Evolutionary conservation across 2,113 vertebrate species (phyloP).

Genomic region (Oxyura jamaicensis): DNA sequence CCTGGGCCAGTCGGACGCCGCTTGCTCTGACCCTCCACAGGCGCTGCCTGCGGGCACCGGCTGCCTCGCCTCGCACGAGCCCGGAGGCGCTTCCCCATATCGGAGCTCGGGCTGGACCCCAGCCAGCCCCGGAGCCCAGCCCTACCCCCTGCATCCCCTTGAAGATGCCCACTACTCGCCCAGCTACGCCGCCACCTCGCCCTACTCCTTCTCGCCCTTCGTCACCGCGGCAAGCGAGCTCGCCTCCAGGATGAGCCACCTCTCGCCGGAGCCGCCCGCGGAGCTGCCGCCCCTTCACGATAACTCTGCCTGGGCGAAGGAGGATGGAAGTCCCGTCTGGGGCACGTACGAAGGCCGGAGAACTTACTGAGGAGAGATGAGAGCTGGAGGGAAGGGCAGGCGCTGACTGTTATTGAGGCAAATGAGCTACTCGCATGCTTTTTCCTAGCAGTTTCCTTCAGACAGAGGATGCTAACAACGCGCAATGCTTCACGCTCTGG

Average conservation of each 20-base stretch:
- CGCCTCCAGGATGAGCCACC: slow-evolving; percentile 77
- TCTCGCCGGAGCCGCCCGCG: slow-evolving; percentile 74
- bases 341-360: slow-evolving; percentile 85
- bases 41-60: slow-evolving; percentile 56
- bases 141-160: slow-evolving; percentile 84
- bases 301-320: slow-evolving; percentile 82
- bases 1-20: slow-evolving; percentile 75
- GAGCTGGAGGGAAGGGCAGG: background rate
- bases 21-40: slow-evolving; percentile 79
- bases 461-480: background rate
- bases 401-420: rapidly evolving
- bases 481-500: background rate
- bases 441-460: background rate
- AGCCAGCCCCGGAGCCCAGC: slow-evolving; percentile 73
- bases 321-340: slow-evolving; percentile 83
- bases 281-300: slow-evolving; percentile 71
- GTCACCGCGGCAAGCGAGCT: slow-evolving; percentile 79
- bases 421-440: rapidly evolving
- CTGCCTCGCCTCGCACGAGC: slow-evolving; percentile 80
- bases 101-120: slow-evolving; percentile 78
- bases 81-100: slow-evolving; percentile 75
- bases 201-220: slow-evolving; percentile 82
- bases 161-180: slow-evolving; percentile 86
- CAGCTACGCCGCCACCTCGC: slow-evolving; percentile 73
- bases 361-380: slow-evolving; percentile 77